phyloP scores from a whole-genome alignment of 2,797 vertebrate species.

The Selene dorsalis region DNA sequence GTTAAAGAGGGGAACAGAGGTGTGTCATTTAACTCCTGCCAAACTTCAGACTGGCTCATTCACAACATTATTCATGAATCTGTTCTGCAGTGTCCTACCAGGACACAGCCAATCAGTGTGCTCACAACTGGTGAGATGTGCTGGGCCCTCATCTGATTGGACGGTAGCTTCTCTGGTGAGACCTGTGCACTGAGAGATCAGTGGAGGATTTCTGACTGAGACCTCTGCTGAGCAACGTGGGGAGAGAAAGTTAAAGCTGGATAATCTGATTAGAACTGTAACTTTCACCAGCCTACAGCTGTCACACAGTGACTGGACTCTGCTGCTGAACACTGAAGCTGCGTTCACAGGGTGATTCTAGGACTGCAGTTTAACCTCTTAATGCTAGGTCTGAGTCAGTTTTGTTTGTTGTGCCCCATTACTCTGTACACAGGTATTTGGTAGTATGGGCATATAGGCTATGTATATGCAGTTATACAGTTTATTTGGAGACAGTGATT shows the following conservation, averaged over 20 bases:
- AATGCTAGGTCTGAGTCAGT: no score
- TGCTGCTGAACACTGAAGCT: background rate
- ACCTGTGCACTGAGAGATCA: slow-evolving; percentile 44
- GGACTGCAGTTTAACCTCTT: background rate
- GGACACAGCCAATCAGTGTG: slow-evolving; percentile 60
- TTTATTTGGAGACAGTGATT: no score
- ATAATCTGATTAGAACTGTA: slow-evolving; percentile 44
- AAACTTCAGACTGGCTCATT: slow-evolving; percentile 19
- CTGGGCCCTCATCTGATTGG: slow-evolving; percentile 66
- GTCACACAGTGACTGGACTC: background rate
- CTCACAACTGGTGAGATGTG: slow-evolving; percentile 67
- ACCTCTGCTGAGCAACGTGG: slow-evolving; percentile 16
- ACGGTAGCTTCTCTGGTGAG: slow-evolving; percentile 64
- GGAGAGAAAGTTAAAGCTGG: slow-evolving; percentile 5
- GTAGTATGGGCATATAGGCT: no score
- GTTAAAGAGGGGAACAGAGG: background rate
- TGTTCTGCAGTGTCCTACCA: slow-evolving; percentile 21
- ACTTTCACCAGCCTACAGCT: slow-evolving; percentile 23
- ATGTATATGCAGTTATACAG: no score
- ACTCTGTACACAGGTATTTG: no score
- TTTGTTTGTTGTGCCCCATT: no score
- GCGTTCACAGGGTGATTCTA: no score
- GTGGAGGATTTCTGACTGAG: slow-evolving; percentile 42
- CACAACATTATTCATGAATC: slow-evolving; percentile 34
- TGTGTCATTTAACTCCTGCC: background rate